phyloP scores from a whole-genome alignment of 2,113 vertebrate species.

The Jacana jacana region DNA sequence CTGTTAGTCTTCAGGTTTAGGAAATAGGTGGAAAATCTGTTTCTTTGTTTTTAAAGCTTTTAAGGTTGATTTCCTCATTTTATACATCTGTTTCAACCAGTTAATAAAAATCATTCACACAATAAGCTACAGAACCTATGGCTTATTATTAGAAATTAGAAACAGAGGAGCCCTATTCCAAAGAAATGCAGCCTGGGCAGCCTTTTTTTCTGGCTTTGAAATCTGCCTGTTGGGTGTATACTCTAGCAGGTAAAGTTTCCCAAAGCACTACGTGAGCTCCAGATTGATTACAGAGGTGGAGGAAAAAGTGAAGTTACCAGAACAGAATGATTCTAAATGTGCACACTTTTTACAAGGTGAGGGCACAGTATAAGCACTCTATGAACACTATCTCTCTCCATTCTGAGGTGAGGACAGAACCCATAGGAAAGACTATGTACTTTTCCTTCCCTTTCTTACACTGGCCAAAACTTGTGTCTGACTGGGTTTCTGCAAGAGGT shows the following conservation, averaged over 20 bases:
- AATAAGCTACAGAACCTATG: not conserved
- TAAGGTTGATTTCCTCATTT: not conserved
- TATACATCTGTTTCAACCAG: not conserved
- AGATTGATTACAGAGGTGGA: not conserved
- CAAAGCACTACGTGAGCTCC: not conserved
- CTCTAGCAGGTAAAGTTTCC: not conserved
- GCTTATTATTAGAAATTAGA: not conserved
- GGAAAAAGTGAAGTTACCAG: not conserved
- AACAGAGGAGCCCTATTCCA: not conserved
- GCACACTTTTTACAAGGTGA: not conserved
- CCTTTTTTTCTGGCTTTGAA: not conserved
- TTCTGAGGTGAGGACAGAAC: not conserved
- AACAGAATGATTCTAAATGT: not conserved
- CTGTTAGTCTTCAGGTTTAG: not conserved
- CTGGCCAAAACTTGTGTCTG: not conserved
- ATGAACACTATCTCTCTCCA: not conserved
- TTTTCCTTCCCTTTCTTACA: not conserved
- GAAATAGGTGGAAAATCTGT: not conserved
- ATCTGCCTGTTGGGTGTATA: rapidly evolving
- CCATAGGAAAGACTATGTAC: not conserved
- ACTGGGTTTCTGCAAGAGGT: not conserved
- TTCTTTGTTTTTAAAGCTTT: not conserved
- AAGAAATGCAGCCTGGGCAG: not conserved
- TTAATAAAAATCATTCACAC: not conserved
- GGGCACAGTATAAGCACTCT: not conserved